These are phyloP conservation scores for Drosophila heteroneura DNA, from an alignment of 2,888 invertebrate species.

Conservation along the genomic window DNA sequence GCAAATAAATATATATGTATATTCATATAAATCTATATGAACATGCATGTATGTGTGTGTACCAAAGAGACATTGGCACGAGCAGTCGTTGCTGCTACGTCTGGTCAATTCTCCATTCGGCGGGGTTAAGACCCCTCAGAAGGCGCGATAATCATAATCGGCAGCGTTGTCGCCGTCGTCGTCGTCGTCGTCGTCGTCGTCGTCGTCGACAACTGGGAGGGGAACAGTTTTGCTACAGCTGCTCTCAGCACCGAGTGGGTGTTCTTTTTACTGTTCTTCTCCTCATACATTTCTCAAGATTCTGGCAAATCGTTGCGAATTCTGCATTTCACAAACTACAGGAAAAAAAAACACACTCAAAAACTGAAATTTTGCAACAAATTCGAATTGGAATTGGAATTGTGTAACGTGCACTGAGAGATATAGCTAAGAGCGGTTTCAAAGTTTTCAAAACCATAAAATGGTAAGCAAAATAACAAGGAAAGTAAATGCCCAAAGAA, in stretches of 20 bases:
- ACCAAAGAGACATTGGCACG: conserved; percentile 34
- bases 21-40: conserved; percentile 15
- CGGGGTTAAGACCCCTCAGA: conserved; percentile 82
- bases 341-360: background rate
- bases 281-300: background rate
- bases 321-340: background rate
- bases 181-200: conserved; percentile 22
- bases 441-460: background rate
- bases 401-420: conserved; percentile 2
- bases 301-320: background rate
- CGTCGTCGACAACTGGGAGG: conserved; percentile 27
- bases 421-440: background rate
- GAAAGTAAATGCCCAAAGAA: background rate
- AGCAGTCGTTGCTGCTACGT: conserved; percentile 50
- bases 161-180: conserved; percentile 29
- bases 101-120: conserved; percentile 52
- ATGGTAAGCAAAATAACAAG: conserved; percentile 2
- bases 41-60: conserved; percentile 24
- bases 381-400: background rate
- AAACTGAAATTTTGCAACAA: background rate
- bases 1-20: conserved; percentile 1
- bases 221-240: conserved; percentile 26
- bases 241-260: conserved; percentile 13
- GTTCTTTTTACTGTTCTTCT: background rate
- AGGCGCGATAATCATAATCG: conserved; percentile 83